Percentiles rank a stretch among this genome's conserved stretches.
Evolutionary conservation across 2,888 invertebrate species (phyloP).

Genomic region (Athetis lepigone): DNA sequence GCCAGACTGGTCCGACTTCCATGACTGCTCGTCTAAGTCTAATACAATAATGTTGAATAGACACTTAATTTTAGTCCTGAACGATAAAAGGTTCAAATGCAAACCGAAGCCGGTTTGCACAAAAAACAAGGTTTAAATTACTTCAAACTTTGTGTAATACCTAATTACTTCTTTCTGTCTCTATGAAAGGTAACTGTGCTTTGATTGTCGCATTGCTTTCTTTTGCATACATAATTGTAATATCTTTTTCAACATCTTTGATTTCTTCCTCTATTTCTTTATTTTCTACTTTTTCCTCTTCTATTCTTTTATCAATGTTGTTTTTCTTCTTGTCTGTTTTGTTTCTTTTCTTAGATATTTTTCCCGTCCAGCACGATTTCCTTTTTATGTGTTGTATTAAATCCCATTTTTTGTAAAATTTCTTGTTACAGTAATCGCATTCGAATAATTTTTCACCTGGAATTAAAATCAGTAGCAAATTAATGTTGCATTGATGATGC

Average conservation of each 20-base stretch:
- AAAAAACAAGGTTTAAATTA: neutral
- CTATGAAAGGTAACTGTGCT: constrained; percentile 55
- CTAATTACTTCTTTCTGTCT: constrained; percentile 57
- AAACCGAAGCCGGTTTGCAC: neutral
- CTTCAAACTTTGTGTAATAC: constrained; percentile 3
- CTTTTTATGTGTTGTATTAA: constrained; percentile 66
- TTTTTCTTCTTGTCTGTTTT: neutral
- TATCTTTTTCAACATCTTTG: neutral
- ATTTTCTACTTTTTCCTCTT: neutral
- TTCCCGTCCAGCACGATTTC: constrained; percentile 47
- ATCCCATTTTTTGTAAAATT: constrained; percentile 59
- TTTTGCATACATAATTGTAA: constrained; percentile 13
- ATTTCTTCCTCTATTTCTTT: neutral
- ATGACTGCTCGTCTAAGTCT: no score
- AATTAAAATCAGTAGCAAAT: constrained; percentile 38
- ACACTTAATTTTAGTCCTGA: no score
- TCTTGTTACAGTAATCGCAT: constrained; percentile 71
- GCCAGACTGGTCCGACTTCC: no score
- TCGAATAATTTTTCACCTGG: constrained; percentile 71
- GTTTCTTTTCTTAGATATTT: neutral
- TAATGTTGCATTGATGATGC: no score
- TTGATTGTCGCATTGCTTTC: constrained; percentile 11
- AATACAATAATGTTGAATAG: no score
- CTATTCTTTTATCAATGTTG: neutral
- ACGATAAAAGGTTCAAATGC: no score